Base-by-base conservation (phyloP, 2,797 vertebrate genomes). In the Alosa sapidissima region DNA sequence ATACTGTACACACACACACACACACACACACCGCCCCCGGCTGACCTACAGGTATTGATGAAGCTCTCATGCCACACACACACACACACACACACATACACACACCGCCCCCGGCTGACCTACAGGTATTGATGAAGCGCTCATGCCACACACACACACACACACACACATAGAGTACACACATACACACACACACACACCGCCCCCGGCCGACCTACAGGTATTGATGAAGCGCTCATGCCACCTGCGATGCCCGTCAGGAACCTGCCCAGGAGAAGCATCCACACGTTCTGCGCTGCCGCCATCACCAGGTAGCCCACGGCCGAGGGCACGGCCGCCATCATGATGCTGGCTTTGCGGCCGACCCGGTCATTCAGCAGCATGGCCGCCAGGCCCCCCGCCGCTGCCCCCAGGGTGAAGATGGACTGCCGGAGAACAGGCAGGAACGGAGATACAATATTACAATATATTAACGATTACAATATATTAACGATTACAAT, bases 281-380 rank as follows among this genome's bases (percentile, higher is more conserved):
- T 98, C 96, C 94, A 96, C 24, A 95, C 14, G 4, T 93, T 86
- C 1, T 92, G 92, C 9, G 98, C 98, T 0, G 95, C 89, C 0
- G 94, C 97, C 95, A 99, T 93, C 85, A 99, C 87, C 1, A 96
- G 91, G 54, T 97, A 97, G 11, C 98, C 98, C 0, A 92, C 36
- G 0, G 87, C 91, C 0, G 96, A 97, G 0, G 98, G 98, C 11
- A 98, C 51, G 0, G 96, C 96, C 0, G 98, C 99, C 91, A 95
- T 88, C 97, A 99, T 98, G 93, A 99, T 98, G 94, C 96, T 98
- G 68, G 96, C 87, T 86, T 99, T 99, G 68, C 98, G 95, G 68
- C 98, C 98, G 75, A 98, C 92, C 88, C 92, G 87, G 92, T 99
- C 98, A 0, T 96, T 99, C 88, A 99, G 95, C 75, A 97, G 2